Evolutionary conservation across 1,140 invertebrate genomes (phyloP), one percentile per base, ranked within the genome.

Genomic region (Homalodisca vitripennis): DNA sequence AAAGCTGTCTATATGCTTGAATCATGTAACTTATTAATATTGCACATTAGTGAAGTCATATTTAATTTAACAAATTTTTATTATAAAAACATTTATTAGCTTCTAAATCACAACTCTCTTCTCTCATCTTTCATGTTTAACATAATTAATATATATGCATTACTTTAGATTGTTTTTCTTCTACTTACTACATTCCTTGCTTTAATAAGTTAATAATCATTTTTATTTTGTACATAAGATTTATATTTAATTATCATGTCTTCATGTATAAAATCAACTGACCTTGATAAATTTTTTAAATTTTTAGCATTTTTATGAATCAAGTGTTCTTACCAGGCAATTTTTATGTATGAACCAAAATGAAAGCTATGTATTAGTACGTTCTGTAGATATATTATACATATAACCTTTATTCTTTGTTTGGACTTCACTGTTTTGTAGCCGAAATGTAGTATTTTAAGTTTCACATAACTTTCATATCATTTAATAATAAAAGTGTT

Each of bases 321-420:
- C 55, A 60, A 60, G 55, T 60, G 55, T 60, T 60, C 55, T 60
- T 60, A 60, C 29, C 55, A 60, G 55, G 55, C 55, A 60, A 60
- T 60, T 60, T 60, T 27, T 60, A 51, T 51, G 48, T 51, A 51
- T n/a, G 48, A 51, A 51, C 48, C 48, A 22, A 51, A 14, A 51
- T 22, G n/a, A 20, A 51, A 51, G 48, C 48, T 20, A 51, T 22
- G 27, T 60, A 27, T 26, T 60, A 60, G 27, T 60, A 41, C 27
- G 26, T 60, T 27, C 27, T 60, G 55, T 60, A 60, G 55, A 60
- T 60, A 60, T 26, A 27, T 20, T 26, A 60, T 27, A 22, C 6
- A n/a, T n/a, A n/a, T 27, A 26, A 30, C 14, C n/a, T 26, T 60
- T 27, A 27, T 27, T 60, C 55, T 27, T 24, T 27, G 55, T 26